phyloP scores from a whole-genome alignment of 2,888 invertebrate genomes.

The Boloria selene region DNA sequence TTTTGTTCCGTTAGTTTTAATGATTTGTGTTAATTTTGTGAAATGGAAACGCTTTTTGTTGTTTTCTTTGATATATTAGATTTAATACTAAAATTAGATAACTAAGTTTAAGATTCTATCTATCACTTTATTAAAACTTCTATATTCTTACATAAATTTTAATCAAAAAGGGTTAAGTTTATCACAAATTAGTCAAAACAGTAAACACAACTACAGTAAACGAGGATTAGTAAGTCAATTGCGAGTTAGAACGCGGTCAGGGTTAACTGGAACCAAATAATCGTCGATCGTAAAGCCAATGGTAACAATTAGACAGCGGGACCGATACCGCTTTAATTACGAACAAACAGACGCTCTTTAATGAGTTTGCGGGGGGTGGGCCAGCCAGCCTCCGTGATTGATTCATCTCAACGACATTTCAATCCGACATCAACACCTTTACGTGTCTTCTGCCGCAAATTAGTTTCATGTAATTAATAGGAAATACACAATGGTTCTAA shows the following conservation, averaged over 20 bases:
- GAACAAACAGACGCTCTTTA: constrained; percentile 80
- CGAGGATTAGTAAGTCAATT: constrained; percentile 77
- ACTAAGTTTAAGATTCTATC: background rate
- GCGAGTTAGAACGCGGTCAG: constrained; percentile 77
- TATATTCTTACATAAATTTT: background rate
- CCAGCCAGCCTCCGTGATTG: constrained; percentile 76
- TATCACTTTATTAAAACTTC: background rate
- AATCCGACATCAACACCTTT: constrained; percentile 14
- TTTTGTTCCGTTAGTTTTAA: constrained; percentile 46
- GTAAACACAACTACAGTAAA: constrained; percentile 80
- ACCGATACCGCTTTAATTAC: constrained; percentile 81
- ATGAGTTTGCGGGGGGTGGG: constrained; percentile 77
- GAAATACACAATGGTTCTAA: constrained; percentile 45
- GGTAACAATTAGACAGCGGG: constrained; percentile 80
- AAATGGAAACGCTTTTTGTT: background rate
- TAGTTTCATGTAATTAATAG: constrained; percentile 43
- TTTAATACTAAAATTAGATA: background rate
- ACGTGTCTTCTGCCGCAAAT: constrained; percentile 20
- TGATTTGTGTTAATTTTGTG: constrained; percentile 43
- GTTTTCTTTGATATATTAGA: background rate
- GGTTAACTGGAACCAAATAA: constrained; percentile 66
- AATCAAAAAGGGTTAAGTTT: background rate
- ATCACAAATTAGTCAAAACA: constrained; percentile 30
- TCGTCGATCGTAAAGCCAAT: constrained; percentile 81
- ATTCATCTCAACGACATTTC: constrained; percentile 52